A percentile compares a stretch with the other conserved stretches of the same genome.
These are phyloP conservation scores for Hipposideros armiger DNA, from an alignment of 2,113 vertebrate species.

Conservation along the genomic window DNA sequence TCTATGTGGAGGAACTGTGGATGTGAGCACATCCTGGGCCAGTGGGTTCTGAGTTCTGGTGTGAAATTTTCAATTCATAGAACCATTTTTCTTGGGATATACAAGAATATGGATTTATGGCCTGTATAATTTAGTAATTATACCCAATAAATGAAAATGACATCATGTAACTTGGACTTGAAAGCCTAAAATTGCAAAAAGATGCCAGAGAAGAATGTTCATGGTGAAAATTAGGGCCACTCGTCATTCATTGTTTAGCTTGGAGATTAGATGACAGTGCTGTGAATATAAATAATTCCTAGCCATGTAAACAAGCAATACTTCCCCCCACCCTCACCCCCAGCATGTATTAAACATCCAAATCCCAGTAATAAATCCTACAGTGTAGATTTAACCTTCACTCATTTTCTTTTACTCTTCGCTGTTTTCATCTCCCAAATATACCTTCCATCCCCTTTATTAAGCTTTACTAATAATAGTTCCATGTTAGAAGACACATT, in stretches of 20 bases:
- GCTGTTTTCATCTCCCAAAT: background rate
- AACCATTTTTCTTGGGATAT: conserved; percentile 42
- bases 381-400: background rate
- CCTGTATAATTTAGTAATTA: conserved; percentile 69
- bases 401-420: conserved; percentile 44
- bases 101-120: conserved; percentile 44
- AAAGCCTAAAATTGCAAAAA: conserved; percentile 65
- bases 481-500: background rate
- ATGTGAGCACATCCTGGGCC: background rate
- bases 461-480: conserved; percentile 43
- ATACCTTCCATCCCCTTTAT: background rate
- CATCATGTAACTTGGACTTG: conserved; percentile 65
- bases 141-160: conserved; percentile 68
- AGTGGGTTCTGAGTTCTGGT: background rate
- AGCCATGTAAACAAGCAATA: conserved; percentile 26
- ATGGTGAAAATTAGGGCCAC: conserved; percentile 47
- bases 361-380: conserved; percentile 16
- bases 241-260: conserved; percentile 44
- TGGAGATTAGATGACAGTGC: conserved; percentile 37
- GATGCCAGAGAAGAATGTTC: conserved; percentile 63
- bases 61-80: conserved; percentile 49
- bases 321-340: background rate
- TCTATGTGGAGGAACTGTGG: background rate
- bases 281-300: conserved; percentile 23
- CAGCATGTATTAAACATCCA: conserved; percentile 46